These are phyloP conservation scores for Atractosteus spatula DNA, from an alignment of 2,113 vertebrate species.

Conservation along the genomic window DNA sequence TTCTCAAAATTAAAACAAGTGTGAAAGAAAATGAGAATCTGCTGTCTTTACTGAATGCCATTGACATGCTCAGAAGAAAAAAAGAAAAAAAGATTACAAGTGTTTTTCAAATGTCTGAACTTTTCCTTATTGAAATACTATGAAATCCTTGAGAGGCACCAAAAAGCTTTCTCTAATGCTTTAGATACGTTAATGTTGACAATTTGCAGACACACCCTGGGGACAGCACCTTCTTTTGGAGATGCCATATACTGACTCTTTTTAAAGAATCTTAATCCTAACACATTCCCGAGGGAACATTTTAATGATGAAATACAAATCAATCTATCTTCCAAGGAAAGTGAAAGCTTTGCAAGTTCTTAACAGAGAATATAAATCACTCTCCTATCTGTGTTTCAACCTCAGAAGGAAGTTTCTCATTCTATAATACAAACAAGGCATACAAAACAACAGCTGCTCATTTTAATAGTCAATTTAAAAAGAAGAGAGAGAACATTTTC, in stretches of 20 bases:
- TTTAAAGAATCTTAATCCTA: slow-evolving; percentile 38
- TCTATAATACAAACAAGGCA: slow-evolving; percentile 51
- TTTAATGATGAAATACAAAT: slow-evolving; percentile 47
- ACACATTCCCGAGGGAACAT: slow-evolving; percentile 35
- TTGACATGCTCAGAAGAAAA: too few relatives aligned
- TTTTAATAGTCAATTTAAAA: slow-evolving; percentile 49
- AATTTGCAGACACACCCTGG: slow-evolving; percentile 27
- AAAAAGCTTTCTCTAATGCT: too few relatives aligned
- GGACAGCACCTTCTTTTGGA: slow-evolving; percentile 22
- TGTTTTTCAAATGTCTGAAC: too few relatives aligned
- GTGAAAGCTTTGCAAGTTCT: slow-evolving; percentile 53
- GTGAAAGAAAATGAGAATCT: neutral
- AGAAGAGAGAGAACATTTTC: slow-evolving; percentile 30
- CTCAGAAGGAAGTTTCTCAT: slow-evolving; percentile 46
- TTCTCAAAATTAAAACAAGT: slow-evolving; percentile 1
- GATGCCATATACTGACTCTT: slow-evolving; percentile 24
- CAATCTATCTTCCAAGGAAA: slow-evolving; percentile 32
- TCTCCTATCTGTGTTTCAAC: slow-evolving; percentile 43
- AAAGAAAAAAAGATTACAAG: too few relatives aligned
- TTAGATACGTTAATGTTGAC: slow-evolving; percentile 29
- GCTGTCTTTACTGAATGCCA: too few relatives aligned
- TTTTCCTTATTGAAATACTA: too few relatives aligned
- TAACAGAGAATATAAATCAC: slow-evolving; percentile 56
- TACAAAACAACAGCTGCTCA: slow-evolving; percentile 61
- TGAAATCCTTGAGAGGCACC: too few relatives aligned